phyloP scores from a whole-genome alignment of 2,113 vertebrate species.

The Bothrops jararaca region DNA sequence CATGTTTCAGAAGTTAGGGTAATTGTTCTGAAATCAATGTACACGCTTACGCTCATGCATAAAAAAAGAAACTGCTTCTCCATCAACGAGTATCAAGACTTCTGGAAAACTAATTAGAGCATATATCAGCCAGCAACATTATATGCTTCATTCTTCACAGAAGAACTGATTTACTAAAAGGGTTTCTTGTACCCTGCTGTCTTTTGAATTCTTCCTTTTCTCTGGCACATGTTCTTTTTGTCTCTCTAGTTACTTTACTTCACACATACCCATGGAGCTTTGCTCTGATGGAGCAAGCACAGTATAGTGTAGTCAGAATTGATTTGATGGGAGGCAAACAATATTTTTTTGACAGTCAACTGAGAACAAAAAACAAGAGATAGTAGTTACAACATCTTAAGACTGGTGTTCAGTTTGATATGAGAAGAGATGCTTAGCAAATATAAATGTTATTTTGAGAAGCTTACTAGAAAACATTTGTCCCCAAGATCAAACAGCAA shows the following conservation, averaged over 20 bases:
- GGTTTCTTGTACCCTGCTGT: slow-evolving; percentile 8
- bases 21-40: slow-evolving; percentile 53
- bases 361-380: background rate
- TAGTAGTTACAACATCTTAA: background rate
- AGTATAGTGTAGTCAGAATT: slow-evolving; percentile 33
- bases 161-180: slow-evolving; percentile 34
- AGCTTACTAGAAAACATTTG: rapidly evolving
- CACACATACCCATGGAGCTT: background rate
- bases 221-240: background rate
- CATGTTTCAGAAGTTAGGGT: slow-evolving; percentile 14
- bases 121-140: slow-evolving; percentile 9
- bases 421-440: background rate
- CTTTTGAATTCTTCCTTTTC: slow-evolving; percentile 11
- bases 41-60: background rate
- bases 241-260: slow-evolving; percentile 42
- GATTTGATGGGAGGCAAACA: slow-evolving; percentile 12
- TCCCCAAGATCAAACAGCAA: background rate
- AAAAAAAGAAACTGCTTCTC: background rate
- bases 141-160: slow-evolving; percentile 26
- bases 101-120: slow-evolving; percentile 46
- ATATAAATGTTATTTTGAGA: background rate
- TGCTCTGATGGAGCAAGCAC: slow-evolving; percentile 23
- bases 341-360: slow-evolving; percentile 21
- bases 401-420: background rate
- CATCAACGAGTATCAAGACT: slow-evolving; percentile 5